Conservation (phyloP, 2,888 invertebrate genomes). For the Aporophyla nigra region DNA sequence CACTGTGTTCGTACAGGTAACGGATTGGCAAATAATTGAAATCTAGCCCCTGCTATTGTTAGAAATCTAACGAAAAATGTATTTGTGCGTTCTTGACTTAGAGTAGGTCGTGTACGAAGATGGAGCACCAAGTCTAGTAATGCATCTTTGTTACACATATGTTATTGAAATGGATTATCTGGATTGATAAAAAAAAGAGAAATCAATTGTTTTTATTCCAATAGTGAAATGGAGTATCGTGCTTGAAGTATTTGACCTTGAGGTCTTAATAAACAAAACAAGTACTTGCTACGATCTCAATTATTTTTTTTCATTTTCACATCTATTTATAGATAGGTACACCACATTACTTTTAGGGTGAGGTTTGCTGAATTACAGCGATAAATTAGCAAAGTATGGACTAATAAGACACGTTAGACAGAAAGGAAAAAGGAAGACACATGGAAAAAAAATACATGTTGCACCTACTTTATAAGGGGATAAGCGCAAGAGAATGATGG, state of each 20-base stretch:
- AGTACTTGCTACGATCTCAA: background rate
- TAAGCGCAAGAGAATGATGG: too few species aligned
- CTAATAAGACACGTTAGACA: too few species aligned
- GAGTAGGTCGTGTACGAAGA: conserved; percentile 53
- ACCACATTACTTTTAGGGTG: background rate
- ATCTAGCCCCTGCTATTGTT: conserved; percentile 77
- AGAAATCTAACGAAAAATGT: conserved; percentile 74
- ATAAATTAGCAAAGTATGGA: background rate
- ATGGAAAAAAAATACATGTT: too few species aligned
- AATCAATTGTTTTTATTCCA: background rate
- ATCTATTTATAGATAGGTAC: background rate
- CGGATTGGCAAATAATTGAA: conserved; percentile 87
- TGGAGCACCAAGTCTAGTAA: conserved; percentile 45
- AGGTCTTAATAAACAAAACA: background rate
- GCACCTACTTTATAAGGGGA: too few species aligned
- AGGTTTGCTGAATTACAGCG: background rate
- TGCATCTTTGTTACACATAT: background rate
- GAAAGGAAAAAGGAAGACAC: too few species aligned
- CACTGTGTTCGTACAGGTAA: conserved; percentile 76
- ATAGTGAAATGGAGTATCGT: background rate
- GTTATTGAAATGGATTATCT: background rate
- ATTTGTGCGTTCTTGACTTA: conserved; percentile 59
- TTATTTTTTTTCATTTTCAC: background rate
- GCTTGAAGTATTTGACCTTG: background rate
- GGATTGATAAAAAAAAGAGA: background rate